Conservation (phyloP, 2,113 vertebrate genomes). For the Sterrhoptilus dennistouni region DNA sequence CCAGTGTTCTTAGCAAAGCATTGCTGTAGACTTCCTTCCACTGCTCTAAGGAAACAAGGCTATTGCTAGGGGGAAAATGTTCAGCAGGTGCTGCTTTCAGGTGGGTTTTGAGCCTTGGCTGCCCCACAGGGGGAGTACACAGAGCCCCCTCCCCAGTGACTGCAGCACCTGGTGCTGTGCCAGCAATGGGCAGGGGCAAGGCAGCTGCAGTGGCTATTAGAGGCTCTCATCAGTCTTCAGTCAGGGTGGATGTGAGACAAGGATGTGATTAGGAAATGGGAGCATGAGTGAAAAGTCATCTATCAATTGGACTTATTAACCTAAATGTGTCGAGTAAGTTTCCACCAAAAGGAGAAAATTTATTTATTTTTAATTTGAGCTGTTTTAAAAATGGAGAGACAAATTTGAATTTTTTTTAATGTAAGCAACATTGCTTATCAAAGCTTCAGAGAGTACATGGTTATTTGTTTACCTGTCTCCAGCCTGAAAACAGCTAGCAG, state of each 20-base stretch:
- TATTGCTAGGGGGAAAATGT: background rate
- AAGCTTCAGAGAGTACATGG: background rate
- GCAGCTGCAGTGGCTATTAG: background rate
- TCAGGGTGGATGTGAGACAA: slow-evolving; percentile 20
- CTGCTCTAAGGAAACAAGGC: background rate
- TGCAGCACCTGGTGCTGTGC: rapidly evolving
- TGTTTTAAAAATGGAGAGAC: background rate
- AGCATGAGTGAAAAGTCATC: slow-evolving; percentile 50
- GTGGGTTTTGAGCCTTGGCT: rapidly evolving
- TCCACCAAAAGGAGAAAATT: slow-evolving; percentile 5
- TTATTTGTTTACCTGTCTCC: background rate
- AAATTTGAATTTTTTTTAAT: background rate
- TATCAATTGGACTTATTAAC: slow-evolving; percentile 43
- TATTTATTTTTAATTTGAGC: background rate
- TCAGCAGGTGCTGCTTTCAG: background rate
- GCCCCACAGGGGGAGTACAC: rapidly evolving
- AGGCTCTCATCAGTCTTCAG: slow-evolving; percentile 10
- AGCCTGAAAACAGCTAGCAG: background rate
- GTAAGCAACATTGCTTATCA: background rate
- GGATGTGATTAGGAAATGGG: slow-evolving; percentile 23
- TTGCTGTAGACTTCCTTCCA: background rate
- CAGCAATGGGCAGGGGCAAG: rapidly evolving
- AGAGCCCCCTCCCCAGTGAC: background rate
- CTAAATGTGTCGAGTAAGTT: slow-evolving; percentile 54
- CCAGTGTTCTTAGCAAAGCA: rapidly evolving